Evolutionary conservation across 2,888 invertebrate species (phyloP).

Genomic region (Anthophora plumipes): DNA sequence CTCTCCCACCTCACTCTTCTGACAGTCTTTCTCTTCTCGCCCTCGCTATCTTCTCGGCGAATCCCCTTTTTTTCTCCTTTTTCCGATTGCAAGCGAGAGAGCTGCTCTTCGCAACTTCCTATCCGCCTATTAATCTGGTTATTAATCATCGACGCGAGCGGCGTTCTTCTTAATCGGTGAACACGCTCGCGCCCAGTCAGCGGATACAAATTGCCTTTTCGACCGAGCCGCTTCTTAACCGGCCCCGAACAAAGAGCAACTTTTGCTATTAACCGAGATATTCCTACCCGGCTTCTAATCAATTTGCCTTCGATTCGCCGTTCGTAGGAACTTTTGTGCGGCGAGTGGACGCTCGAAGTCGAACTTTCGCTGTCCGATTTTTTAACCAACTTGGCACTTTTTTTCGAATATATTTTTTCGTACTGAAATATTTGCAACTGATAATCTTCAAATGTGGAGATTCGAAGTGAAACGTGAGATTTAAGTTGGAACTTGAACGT

Average conservation of each 20-base stretch:
- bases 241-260: constrained; percentile 45
- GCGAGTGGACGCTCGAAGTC: background rate
- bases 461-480: too few species aligned
- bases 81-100: constrained; percentile 38
- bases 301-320: constrained; percentile 44
- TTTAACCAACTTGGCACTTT: background rate
- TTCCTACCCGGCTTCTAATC: constrained; percentile 38
- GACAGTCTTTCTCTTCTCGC: constrained; percentile 1
- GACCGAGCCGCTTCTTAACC: constrained; percentile 49
- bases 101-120: constrained; percentile 67
- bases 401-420: background rate
- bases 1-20: background rate
- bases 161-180: constrained; percentile 76
- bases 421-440: too few species aligned
- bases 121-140: constrained; percentile 80
- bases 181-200: constrained; percentile 68
- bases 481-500: too few species aligned
- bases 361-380: background rate
- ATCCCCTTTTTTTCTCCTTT: constrained; percentile 27
- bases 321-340: background rate
- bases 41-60: constrained; percentile 14
- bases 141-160: constrained; percentile 79
- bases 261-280: constrained; percentile 50
- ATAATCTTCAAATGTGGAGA: too few species aligned
- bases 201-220: constrained; percentile 60